Percentiles rank a stretch among this genome's conserved stretches.
Conservation (phyloP, 2,113 vertebrate genomes). For the Dicaeum eximium region DNA sequence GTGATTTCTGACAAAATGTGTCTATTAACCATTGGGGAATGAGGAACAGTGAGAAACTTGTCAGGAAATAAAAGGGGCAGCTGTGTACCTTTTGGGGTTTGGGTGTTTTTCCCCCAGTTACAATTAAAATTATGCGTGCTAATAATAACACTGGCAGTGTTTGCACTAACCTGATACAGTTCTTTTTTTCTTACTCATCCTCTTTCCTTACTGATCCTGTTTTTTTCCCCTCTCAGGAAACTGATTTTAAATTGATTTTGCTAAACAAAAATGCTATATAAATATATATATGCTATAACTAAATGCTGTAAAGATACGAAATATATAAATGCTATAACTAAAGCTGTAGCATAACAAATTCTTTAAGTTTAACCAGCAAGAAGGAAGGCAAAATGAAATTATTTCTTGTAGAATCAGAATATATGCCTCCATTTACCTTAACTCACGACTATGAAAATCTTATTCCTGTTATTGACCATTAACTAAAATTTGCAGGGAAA, state of each 20-base stretch:
- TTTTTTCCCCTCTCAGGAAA: not conserved
- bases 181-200: not conserved
- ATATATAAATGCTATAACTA: too few relatives aligned
- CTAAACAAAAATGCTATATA: too few relatives aligned
- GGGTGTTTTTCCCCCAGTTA: too few relatives aligned
- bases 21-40: not conserved
- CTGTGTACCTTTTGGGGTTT: not conserved
- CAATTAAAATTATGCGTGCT: not conserved
- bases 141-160: not conserved
- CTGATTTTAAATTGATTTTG: not conserved
- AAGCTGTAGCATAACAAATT: not conserved
- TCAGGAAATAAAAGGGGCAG: not conserved
- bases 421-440: not conserved
- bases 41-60: not conserved
- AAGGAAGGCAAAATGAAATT: not conserved
- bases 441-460: not conserved
- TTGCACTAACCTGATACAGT: not conserved
- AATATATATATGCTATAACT: too few relatives aligned
- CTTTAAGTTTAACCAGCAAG: not conserved
- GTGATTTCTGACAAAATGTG: not conserved
- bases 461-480: not conserved
- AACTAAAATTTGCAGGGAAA: not conserved
- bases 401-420: not conserved
- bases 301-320: too few relatives aligned
- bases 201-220: not conserved